phyloP scores from a whole-genome alignment of 2,797 vertebrate species.

The Sebastes hubbsi region DNA sequence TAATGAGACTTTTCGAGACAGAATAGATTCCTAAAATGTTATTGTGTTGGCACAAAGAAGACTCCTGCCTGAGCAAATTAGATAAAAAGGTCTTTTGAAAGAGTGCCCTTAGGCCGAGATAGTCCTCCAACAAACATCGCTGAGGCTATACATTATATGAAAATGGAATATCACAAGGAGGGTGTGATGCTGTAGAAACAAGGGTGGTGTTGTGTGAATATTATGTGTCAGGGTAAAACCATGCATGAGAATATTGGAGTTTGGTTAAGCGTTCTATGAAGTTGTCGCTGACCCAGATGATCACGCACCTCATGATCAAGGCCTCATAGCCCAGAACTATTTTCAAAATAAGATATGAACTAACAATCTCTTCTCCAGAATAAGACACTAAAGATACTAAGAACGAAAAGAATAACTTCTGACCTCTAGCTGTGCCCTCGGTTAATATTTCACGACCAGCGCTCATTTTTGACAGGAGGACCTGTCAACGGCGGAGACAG shows the following conservation, averaged over 20 bases:
- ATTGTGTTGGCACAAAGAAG: not conserved
- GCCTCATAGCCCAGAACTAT: not conserved
- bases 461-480: conserved; percentile 68
- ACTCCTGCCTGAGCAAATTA: not conserved
- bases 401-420: conserved; percentile 28
- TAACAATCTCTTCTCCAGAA: not conserved
- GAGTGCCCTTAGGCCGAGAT: conserved; percentile 22
- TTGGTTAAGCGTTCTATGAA: not conserved
- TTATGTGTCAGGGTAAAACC: not conserved
- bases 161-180: conserved; percentile 11
- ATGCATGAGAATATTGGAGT: not conserved
- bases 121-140: conserved; percentile 7
- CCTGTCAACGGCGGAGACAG: conserved; percentile 67
- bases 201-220: conserved; percentile 30
- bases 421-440: conserved; percentile 55
- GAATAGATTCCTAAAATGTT: conserved; percentile 1
- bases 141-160: not conserved
- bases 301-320: not conserved
- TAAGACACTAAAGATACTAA: not conserved
- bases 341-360: not conserved
- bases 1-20: conserved; percentile 1
- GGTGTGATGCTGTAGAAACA: conserved; percentile 29
- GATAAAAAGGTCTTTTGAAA: conserved; percentile 29
- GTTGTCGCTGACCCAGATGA: not conserved
- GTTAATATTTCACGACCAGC: conserved; percentile 72